Conservation (phyloP, 2,888 invertebrate genomes). For the Pecten maximus region DNA sequence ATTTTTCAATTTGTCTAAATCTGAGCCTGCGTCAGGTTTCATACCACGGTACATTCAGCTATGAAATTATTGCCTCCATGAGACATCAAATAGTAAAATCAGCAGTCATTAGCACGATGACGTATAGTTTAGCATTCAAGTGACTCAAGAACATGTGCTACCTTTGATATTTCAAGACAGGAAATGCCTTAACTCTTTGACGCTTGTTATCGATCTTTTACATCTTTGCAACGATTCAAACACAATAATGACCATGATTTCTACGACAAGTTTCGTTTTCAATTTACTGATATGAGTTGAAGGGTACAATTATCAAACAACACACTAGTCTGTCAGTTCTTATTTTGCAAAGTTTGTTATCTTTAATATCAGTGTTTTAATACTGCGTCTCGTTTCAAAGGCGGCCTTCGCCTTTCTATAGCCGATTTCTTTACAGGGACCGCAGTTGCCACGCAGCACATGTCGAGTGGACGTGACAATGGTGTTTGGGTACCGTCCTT, state of each 20-base stretch:
- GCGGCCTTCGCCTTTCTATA: neutral
- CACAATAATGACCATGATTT: conserved; percentile 35
- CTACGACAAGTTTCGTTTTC: conserved; percentile 18
- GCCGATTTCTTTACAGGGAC: neutral
- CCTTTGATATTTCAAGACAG: conserved; percentile 2
- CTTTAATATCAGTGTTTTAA: conserved; percentile 26
- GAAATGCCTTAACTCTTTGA: conserved; percentile 22
- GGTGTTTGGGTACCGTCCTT: neutral
- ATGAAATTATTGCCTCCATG: neutral
- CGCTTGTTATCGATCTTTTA: conserved; percentile 30
- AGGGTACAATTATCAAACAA: conserved; percentile 3
- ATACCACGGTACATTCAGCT: neutral
- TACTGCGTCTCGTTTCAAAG: neutral
- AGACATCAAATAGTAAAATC: neutral
- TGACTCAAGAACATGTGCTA: neutral
- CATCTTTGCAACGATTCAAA: conserved; percentile 26
- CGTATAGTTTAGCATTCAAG: neutral
- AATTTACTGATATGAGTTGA: conserved; percentile 25
- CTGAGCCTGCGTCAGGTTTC: neutral
- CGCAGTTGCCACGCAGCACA: neutral
- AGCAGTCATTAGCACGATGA: neutral
- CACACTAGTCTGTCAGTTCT: neutral
- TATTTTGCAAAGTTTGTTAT: neutral
- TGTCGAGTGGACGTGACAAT: neutral
- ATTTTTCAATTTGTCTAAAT: neutral